Evolutionary conservation across 2,797 vertebrate genomes (phyloP).

Genomic region (Mus spretus): DNA sequence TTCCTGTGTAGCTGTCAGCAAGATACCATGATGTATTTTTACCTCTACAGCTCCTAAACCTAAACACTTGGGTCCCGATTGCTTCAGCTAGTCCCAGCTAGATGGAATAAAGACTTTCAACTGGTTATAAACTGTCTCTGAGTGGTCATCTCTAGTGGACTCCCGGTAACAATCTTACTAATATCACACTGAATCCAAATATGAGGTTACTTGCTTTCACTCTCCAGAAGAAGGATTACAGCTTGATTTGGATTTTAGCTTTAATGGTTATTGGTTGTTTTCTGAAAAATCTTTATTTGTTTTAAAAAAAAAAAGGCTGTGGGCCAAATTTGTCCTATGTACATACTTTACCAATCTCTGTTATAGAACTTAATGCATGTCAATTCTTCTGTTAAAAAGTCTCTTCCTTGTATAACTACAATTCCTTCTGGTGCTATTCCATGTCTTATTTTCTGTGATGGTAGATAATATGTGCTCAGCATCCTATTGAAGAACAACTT

Average conservation of each 20-base stretch:
- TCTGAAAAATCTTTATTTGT: background rate
- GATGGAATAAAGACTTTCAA: background rate
- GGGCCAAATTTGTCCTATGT: background rate
- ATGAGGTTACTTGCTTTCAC: background rate
- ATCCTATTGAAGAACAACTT: background rate
- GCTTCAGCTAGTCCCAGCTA: background rate
- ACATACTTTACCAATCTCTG: background rate
- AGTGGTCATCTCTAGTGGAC: background rate
- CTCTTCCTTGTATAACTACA: conserved; percentile 1
- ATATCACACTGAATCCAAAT: background rate
- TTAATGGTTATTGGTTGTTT: background rate
- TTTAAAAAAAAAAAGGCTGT: background rate
- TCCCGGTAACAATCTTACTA: background rate
- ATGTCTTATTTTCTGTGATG: background rate
- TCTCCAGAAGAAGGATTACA: background rate
- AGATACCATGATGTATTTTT: background rate
- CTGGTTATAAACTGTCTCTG: background rate
- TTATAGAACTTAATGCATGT: background rate
- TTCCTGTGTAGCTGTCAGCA: background rate
- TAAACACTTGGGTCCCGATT: background rate
- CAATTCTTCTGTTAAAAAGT: background rate
- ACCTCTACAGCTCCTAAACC: background rate
- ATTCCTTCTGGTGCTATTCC: background rate
- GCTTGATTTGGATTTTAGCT: conserved; percentile 12
- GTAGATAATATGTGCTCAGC: background rate